A percentile compares a stretch with the other conserved stretches of the same genome.
Evolutionary conservation across 2,888 invertebrate genomes (phyloP).

Genomic region (Ganaspis brasiliensis): DNA sequence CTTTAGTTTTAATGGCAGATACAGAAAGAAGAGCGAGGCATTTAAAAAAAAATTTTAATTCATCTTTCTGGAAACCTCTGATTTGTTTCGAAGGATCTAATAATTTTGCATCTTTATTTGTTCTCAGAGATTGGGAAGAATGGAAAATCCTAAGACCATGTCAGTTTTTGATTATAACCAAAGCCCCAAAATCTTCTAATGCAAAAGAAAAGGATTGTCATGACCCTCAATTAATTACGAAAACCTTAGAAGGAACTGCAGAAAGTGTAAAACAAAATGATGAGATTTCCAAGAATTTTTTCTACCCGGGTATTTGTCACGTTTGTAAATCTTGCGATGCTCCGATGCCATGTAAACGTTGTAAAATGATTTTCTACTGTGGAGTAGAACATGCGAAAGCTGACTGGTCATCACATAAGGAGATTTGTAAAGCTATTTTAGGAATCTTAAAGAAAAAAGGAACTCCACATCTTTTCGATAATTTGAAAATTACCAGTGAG

Average conservation of each 20-base stretch:
- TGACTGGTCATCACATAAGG: background rate
- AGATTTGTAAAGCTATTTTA: slow-evolving; percentile 14
- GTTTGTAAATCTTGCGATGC: background rate
- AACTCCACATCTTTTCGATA: slow-evolving; percentile 48
- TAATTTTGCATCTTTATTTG: background rate
- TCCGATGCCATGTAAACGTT: too few species aligned
- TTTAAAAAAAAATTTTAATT: background rate
- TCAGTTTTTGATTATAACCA: background rate
- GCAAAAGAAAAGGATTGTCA: background rate
- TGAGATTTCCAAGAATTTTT: background rate
- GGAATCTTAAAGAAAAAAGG: slow-evolving; percentile 35
- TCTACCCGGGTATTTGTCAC: background rate
- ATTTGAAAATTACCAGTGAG: slow-evolving; percentile 10
- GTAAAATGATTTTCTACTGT: too few species aligned
- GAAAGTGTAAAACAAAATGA: background rate
- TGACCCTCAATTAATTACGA: too few species aligned
- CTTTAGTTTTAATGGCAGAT: background rate
- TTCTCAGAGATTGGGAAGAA: background rate
- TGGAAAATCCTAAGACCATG: background rate
- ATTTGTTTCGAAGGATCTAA: background rate
- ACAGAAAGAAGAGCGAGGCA: background rate
- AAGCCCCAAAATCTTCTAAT: background rate
- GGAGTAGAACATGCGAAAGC: background rate
- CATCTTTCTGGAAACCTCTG: background rate
- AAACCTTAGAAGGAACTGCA: too few species aligned